A percentile compares a stretch with the other conserved stretches of the same genome.
Evolutionary conservation across 2,888 invertebrate species (phyloP).

Genomic region (Glyphotaelius pellucidus): DNA sequence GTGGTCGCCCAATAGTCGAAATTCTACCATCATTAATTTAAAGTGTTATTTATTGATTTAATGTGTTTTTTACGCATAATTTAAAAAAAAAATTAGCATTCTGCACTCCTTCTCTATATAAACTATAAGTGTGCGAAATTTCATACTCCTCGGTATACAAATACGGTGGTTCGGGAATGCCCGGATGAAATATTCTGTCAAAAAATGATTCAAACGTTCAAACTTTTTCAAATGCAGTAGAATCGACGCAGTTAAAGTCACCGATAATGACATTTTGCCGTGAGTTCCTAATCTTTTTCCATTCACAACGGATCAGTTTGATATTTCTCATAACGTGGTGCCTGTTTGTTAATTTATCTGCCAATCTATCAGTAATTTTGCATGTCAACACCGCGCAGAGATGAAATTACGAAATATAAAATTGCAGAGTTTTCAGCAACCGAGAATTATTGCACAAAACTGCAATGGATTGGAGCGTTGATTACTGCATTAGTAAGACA

Average conservation of each 20-base stretch:
- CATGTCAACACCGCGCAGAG: not conserved
- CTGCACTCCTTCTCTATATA: too few species aligned
- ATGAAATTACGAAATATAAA: not conserved
- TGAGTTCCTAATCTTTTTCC: not conserved
- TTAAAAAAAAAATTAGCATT: too few species aligned
- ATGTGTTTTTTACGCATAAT: too few species aligned
- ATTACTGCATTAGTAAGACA: not conserved
- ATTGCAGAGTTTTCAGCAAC: not conserved
- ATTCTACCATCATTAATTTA: too few species aligned
- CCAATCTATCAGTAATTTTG: not conserved
- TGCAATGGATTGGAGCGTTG: constrained; percentile 10
- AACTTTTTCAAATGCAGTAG: too few species aligned
- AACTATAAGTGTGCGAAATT: too few species aligned
- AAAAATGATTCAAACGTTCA: too few species aligned
- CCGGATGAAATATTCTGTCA: too few species aligned
- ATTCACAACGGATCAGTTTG: not conserved
- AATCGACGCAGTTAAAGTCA: not conserved
- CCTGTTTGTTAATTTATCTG: not conserved
- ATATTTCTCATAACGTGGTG: not conserved
- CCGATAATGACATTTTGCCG: not conserved
- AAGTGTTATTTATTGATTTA: too few species aligned
- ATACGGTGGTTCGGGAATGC: too few species aligned
- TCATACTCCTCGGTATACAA: too few species aligned
- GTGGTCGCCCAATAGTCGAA: too few species aligned
- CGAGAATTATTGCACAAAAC: not conserved